These are phyloP conservation scores for Apotomis turbidana DNA, from an alignment of 2,888 invertebrate genomes.

Conservation along the genomic window DNA sequence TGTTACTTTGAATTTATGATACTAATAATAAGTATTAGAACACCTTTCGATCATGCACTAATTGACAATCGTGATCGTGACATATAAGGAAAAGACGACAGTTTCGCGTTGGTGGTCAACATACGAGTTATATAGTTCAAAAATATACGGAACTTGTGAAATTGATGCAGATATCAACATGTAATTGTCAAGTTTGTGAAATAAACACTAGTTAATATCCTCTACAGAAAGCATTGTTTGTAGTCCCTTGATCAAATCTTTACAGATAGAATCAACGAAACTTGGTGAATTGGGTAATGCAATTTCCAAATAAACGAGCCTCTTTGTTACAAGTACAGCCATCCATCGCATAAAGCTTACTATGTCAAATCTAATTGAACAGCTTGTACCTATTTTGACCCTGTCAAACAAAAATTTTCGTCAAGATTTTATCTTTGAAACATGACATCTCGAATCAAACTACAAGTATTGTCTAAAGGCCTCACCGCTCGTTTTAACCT, in stretches of 20 bases:
- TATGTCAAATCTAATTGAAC: slow-evolving; percentile 79
- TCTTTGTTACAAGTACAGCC: slow-evolving; percentile 34
- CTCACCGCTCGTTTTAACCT: slow-evolving; percentile 59
- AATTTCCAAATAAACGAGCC: slow-evolving; percentile 36
- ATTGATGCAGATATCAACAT: no score
- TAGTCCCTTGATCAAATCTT: background rate
- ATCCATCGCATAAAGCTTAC: slow-evolving; percentile 46
- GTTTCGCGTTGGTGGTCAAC: no score
- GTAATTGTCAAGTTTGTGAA: no score
- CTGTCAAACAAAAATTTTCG: slow-evolving; percentile 75
- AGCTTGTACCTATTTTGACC: slow-evolving; percentile 75
- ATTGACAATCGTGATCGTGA: no score
- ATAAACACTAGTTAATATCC: no score
- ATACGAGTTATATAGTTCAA: no score
- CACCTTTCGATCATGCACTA: no score
- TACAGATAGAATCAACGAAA: slow-evolving; percentile 31
- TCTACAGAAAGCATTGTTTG: no score
- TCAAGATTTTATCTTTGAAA: slow-evolving; percentile 75
- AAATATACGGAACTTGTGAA: no score
- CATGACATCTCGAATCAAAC: slow-evolving; percentile 80
- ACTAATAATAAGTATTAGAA: no score
- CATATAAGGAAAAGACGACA: no score
- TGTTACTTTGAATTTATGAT: no score
- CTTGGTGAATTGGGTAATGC: slow-evolving; percentile 34
- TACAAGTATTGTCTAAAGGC: slow-evolving; percentile 77